Conservation (phyloP, 1,140 invertebrate genomes). For the Plectrocnemia conspersa region DNA sequence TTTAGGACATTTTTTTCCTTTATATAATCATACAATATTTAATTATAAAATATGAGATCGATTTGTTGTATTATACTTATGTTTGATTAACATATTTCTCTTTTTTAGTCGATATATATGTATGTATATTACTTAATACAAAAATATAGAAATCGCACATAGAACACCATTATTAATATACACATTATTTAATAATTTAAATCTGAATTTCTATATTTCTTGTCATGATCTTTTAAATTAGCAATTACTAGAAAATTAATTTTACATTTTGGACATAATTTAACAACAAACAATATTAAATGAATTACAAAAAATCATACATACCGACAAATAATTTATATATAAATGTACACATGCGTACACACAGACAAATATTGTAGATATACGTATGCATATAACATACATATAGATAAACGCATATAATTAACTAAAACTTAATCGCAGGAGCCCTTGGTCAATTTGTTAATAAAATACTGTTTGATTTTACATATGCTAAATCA, state of each 20-base stretch:
- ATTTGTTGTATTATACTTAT: background rate
- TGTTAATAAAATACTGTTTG: conserved; percentile 34
- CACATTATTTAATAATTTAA: background rate
- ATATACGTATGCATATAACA: conserved; percentile 9
- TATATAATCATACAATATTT: background rate
- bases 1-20: background rate
- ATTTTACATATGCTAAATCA: conserved; percentile 28
- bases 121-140: conserved; percentile 2
- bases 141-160: no score
- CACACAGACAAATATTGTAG: background rate
- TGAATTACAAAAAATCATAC: background rate
- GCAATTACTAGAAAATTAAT: conserved; percentile 1
- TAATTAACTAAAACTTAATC: conserved; percentile 23
- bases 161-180: background rate
- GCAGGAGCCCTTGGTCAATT: conserved; percentile 33
- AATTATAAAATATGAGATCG: background rate
- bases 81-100: background rate
- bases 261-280: conserved; percentile 10
- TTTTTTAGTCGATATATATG: background rate
- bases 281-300: conserved; percentile 13
- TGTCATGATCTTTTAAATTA: no score
- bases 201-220: conserved; percentile 3
- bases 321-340: conserved; percentile 3
- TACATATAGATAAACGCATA: conserved; percentile 6
- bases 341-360: conserved; percentile 5